phyloP scores from a whole-genome alignment of 2,888 invertebrate genomes.

The Phalangium opilio region DNA sequence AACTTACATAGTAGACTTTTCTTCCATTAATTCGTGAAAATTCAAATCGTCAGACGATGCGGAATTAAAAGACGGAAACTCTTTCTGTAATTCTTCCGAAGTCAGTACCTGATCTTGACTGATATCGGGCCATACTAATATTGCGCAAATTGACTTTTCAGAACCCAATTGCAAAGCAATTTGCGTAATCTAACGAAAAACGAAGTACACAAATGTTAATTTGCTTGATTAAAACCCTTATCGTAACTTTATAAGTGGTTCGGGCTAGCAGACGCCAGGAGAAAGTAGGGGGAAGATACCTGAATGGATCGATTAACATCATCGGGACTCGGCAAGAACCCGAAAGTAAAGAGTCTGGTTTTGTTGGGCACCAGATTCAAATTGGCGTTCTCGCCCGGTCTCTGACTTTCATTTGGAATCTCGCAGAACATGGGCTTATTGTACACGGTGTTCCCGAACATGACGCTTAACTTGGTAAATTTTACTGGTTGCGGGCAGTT shows the following conservation, averaged over 20 bases:
- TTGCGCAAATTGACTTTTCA: constrained; percentile 37
- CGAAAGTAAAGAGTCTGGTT: constrained; percentile 47
- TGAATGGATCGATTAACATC: constrained; percentile 50
- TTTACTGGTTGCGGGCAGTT: constrained; percentile 39
- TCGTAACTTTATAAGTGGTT: no score
- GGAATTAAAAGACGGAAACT: no score
- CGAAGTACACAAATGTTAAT: no score
- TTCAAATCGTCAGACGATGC: not conserved
- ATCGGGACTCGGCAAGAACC: constrained; percentile 48
- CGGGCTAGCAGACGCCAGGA: no score
- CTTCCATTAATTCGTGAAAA: not conserved
- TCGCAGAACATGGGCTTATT: constrained; percentile 26
- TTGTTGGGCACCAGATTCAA: constrained; percentile 44
- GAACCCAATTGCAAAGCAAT: constrained; percentile 41
- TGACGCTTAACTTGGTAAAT: constrained; percentile 42
- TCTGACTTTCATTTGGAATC: constrained; percentile 24
- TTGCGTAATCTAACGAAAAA: not conserved
- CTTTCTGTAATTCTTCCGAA: no score
- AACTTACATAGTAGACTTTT: no score
- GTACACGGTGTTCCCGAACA: constrained; percentile 40
- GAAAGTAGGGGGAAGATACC: no score
- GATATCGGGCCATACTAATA: constrained; percentile 39
- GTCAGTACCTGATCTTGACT: no score
- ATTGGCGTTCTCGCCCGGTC: constrained; percentile 26
- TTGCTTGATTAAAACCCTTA: no score